phyloP scores from a whole-genome alignment of 1,140 invertebrate genomes.

The Drosophila elegans region DNA sequence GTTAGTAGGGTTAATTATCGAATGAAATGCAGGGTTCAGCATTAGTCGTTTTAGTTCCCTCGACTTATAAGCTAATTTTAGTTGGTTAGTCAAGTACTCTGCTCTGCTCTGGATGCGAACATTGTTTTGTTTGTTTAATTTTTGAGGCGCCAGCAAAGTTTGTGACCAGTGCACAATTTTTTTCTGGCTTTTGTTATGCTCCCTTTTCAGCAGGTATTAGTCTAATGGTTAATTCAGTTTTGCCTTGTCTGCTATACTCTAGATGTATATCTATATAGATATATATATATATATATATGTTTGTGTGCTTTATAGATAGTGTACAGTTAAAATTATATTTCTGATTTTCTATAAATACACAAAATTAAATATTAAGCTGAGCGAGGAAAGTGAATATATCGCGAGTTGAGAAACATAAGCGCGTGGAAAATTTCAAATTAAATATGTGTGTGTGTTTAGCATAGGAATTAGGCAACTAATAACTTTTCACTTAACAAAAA shows the following conservation, averaged over 20 bases:
- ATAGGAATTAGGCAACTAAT: conserved; percentile 64
- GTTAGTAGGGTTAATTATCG: conserved; percentile 48
- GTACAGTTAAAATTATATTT: conserved; percentile 62
- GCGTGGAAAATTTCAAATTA: conserved; percentile 53
- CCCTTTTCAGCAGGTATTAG: conserved; percentile 14
- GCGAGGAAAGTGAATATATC: conserved; percentile 43
- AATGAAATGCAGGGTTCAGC: conserved; percentile 30
- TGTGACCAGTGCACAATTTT: conserved; percentile 1
- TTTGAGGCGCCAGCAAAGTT: conserved; percentile 8
- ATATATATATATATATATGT: conserved; percentile 4
- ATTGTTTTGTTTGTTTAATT: conserved; percentile 7
- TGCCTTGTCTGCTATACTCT: conserved; percentile 34
- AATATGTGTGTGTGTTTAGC: conserved; percentile 49
- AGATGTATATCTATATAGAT: conserved; percentile 14
- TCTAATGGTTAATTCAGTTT: conserved; percentile 55
- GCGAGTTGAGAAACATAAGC: conserved; percentile 28
- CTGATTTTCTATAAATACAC: conserved; percentile 61
- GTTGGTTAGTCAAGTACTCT: conserved; percentile 72
- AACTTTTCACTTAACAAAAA: conserved; percentile 72
- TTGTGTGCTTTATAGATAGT: conserved; percentile 16
- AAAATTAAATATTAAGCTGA: conserved; percentile 53
- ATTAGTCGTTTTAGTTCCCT: conserved; percentile 60
- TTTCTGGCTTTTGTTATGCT: conserved; percentile 33
- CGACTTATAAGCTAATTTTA: conserved; percentile 69
- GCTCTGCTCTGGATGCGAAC: conserved; percentile 20